A percentile compares a stretch with the other conserved stretches of the same genome.
phyloP scores from a whole-genome alignment of 2,113 vertebrate genomes.

The Fukomys damarensis region DNA sequence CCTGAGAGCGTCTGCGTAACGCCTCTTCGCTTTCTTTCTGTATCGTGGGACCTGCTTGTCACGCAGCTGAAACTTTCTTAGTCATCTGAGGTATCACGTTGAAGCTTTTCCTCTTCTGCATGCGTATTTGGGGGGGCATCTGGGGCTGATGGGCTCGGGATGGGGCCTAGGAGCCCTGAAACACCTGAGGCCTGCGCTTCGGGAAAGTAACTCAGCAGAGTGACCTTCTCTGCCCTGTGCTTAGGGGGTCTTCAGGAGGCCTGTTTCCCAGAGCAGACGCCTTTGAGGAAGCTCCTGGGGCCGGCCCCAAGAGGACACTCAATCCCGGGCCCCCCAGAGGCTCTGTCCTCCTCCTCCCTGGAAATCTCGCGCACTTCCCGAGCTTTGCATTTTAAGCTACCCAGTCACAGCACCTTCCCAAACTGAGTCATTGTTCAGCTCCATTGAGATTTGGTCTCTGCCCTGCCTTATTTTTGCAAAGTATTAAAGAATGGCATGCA shows the following conservation, averaged over 20 bases:
- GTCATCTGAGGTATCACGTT: not conserved
- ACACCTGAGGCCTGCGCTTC: not conserved
- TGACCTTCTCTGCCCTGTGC: not conserved
- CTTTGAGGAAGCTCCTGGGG: not conserved
- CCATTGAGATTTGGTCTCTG: not conserved
- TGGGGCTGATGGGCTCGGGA: not conserved
- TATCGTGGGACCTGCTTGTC: not conserved
- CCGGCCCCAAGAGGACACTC: not conserved
- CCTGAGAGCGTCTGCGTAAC: too few species aligned
- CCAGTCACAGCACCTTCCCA: not conserved
- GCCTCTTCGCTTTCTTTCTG: not conserved
- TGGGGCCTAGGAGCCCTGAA: not conserved
- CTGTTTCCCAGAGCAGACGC: not conserved
- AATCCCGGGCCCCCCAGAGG: not conserved
- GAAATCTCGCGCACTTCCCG: not conserved
- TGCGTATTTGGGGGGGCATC: not conserved
- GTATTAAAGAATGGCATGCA: not conserved
- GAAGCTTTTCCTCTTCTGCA: not conserved
- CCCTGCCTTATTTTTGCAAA: not conserved
- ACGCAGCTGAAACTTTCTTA: not conserved
- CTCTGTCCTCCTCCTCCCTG: not conserved
- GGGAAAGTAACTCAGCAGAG: not conserved
- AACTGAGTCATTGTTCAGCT: not conserved
- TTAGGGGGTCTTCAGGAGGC: not conserved
- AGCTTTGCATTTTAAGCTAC: not conserved